Base-by-base conservation (phyloP, 2,113 vertebrate genomes). In the Brachionichthys hirsutus region DNA sequence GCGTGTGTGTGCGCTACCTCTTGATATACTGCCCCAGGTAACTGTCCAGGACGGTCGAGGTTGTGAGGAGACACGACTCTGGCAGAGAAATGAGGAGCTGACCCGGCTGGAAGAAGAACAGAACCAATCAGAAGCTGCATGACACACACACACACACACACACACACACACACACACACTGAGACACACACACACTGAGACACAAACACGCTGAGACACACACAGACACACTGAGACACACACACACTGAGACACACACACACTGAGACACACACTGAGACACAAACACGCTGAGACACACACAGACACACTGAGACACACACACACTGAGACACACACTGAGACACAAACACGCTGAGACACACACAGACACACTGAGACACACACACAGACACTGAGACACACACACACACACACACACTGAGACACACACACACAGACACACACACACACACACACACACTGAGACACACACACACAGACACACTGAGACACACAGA, bases 61-160 rank as follows among this genome's bases (percentile, higher is more conserved):
- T 94, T 40, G 95, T 98, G 63, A 99, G 87, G 54, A 99, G 92
- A 85, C 94, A 99, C 6, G 87, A 91, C 85, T 94, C 92, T 0
- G 95, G 96, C 78, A 99, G 75, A 0, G 95, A 94, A 68, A 99
- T 92, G 12, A 99, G 15, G 75, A 92, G 40, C 55, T 94, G 88
- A 4, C 92, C 93, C 7, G 92, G 86, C 97, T 99, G 80, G 24
- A 14, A 16, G 12, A 20, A 3, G 53, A 53, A 68, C 22, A 71
- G 0, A 40, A 6, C 24, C 9, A 40, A 19, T 43, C 1, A 57
- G 14, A 44, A 24, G 3, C n/a, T n/a, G n/a, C n/a, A n/a, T n/a
- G n/a, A 30, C 24, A 3, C 24, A 30, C 24, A 30, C 24, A 30
- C 24, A 30, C 24, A 30, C 24, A 30, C 24, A 30, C 24, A 30